Evolutionary conservation across 2,113 vertebrate species (phyloP), one percentile per base, ranked within the genome.

Genomic region (Hipposideros armiger): DNA sequence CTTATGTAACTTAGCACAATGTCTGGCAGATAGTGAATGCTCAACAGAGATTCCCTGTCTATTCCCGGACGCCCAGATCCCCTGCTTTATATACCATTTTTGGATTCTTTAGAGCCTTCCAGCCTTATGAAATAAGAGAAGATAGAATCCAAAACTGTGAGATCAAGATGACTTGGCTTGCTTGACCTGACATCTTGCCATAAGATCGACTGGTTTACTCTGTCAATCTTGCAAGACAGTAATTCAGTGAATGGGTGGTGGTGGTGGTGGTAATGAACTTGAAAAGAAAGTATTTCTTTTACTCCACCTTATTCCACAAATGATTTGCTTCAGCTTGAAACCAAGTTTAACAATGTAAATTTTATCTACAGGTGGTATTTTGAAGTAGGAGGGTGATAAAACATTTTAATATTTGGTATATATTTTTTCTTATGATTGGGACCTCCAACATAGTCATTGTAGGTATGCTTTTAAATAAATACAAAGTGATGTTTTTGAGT

Each of bases 381-480:
- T 85, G 17, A 92, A 94, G 54, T 58, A 83, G 30, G 30, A 42
- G 14, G 17, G n/a, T 10, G 20, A 20, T 30, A 50, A 67, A 70
- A 74, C 30, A 56, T 69, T 84, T 92, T 82, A 77, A 64, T 90
- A 62, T 45, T 40, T 73, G 22, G 6, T 92, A 85, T 67, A 70
- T 64, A 64, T 58, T 85, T 94, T 94, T 58, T 45, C 52, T 92
- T 66, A 1, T 45, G 64, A 76, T 15, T 80, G 67, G 36, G 19
- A 69, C 52, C 15, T 26, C 45, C n/a, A 88, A 56, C 3, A 78
- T 2, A 30, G 19, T 72, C 6, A 47, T 16, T 81, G 4, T 19
- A 89, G 24, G 2, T 24, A 58, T n/a, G 52, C 42, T 95, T 97
- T 96, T 94, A 93, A 92, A 90, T 86, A 67, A 88, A 94, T 73